Percentiles rank a stretch among this genome's conserved stretches.
phyloP scores from a whole-genome alignment of 2,888 invertebrate species.

The Erebia ligea region DNA sequence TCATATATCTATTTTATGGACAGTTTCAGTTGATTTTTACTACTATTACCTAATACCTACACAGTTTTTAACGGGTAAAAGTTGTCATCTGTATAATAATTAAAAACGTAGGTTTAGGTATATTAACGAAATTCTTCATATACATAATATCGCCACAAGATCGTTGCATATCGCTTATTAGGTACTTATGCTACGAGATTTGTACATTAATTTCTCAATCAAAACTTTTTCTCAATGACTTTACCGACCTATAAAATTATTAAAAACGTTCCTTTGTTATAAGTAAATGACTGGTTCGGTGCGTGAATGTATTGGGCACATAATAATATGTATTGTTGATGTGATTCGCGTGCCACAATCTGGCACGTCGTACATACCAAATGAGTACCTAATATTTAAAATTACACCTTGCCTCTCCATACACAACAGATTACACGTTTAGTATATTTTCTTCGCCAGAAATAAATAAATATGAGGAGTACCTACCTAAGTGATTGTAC shows the following conservation, averaged over 20 bases:
- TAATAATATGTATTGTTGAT: conserved; percentile 30
- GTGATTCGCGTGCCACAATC: conserved; percentile 38
- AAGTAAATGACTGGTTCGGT: conserved; percentile 40
- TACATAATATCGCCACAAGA: too few species aligned
- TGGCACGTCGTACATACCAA: conserved; percentile 35
- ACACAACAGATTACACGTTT: neutral
- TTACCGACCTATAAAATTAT: neutral
- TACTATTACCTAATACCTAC: too few species aligned
- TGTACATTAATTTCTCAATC: too few species aligned
- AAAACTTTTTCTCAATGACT: neutral
- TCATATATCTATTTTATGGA: too few species aligned
- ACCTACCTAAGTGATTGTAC: neutral
- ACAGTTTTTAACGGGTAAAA: too few species aligned
- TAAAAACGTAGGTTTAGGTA: too few species aligned
- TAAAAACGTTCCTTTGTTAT: conserved; percentile 28
- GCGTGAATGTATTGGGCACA: conserved; percentile 33
- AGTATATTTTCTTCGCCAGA: neutral
- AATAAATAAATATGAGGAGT: neutral
- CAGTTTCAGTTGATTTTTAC: too few species aligned
- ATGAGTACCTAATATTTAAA: neutral
- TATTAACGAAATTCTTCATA: too few species aligned
- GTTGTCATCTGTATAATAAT: too few species aligned
- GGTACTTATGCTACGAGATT: neutral
- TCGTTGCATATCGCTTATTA: neutral
- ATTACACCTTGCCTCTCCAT: neutral